Percentiles rank a stretch among this genome's conserved stretches.
Conservation (phyloP, 2,797 vertebrate genomes). For the Hoplostethus atlanticus region DNA sequence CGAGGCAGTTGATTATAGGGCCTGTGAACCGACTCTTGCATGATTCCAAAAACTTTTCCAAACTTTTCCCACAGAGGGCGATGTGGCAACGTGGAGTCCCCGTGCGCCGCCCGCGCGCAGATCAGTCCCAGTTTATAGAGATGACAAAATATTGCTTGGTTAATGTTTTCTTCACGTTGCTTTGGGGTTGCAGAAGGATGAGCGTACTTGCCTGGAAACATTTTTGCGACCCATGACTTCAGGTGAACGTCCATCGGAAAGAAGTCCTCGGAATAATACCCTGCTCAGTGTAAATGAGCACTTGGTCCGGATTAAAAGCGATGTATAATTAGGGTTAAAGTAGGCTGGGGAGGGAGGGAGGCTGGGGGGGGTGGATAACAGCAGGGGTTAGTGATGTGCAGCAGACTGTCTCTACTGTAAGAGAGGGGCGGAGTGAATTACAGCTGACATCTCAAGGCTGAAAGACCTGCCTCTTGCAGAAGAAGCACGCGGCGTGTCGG, state of each 20-base stretch:
- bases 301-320: not conserved
- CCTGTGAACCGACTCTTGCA: not conserved
- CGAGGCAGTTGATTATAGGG: not conserved
- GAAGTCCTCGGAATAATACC: not conserved
- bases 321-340: too few relatives aligned
- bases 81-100: slow-evolving; percentile 51
- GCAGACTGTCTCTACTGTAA: slow-evolving; percentile 14
- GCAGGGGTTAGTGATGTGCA: slow-evolving; percentile 19
- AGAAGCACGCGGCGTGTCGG: slow-evolving; percentile 24
- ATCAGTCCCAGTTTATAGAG: not conserved
- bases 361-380: not conserved
- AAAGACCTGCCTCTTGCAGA: slow-evolving; percentile 45
- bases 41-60: slow-evolving; percentile 10
- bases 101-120: not conserved
- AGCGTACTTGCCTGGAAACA: not conserved
- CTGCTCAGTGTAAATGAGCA: not conserved
- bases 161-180: not conserved
- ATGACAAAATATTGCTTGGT: not conserved
- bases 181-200: not conserved
- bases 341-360: not conserved
- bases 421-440: slow-evolving; percentile 55
- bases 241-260: not conserved
- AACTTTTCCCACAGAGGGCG: slow-evolving; percentile 77
- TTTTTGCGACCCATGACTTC: not conserved
- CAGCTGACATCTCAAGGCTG: slow-evolving; percentile 55